These are phyloP conservation scores for Platyrinchus mystaceus DNA, from an alignment of 2,797 vertebrate species.

Conservation along the genomic window DNA sequence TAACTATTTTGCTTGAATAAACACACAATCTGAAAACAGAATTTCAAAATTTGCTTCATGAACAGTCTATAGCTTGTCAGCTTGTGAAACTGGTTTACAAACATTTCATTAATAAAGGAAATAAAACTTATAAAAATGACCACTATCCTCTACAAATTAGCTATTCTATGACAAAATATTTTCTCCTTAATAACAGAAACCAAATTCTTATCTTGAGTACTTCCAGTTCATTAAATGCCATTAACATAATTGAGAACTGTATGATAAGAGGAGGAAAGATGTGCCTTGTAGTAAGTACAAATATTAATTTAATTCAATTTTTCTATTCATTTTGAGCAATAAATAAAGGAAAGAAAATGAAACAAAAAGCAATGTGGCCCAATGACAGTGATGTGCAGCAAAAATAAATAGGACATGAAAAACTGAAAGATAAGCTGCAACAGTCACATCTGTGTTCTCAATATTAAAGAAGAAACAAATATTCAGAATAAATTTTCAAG, in stretches of 20 bases:
- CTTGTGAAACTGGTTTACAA: neutral
- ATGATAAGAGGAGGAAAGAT: neutral
- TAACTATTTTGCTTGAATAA: neutral
- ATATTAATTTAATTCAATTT: neutral
- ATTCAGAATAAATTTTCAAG: neutral
- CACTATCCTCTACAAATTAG: neutral
- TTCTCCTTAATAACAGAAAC: slow-evolving; percentile 29
- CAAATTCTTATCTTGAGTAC: neutral
- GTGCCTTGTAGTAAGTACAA: neutral
- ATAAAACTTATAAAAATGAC: neutral
- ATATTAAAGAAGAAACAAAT: neutral
- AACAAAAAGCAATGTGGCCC: neutral
- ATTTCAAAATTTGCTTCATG: neutral
- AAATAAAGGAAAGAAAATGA: neutral
- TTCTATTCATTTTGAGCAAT: neutral
- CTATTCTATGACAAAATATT: slow-evolving; percentile 12
- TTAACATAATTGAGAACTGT: slow-evolving; percentile 21
- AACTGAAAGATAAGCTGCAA: neutral
- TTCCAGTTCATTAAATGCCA: slow-evolving; percentile 8
- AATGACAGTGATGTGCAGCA: neutral
- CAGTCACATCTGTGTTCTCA: neutral
- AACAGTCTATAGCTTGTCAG: neutral
- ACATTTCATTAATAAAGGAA: neutral
- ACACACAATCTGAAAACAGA: neutral
- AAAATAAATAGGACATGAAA: neutral